Percentiles rank a stretch among this genome's conserved stretches.
Conservation (phyloP, 2,113 vertebrate genomes). For the Hypomesus transpacificus region DNA sequence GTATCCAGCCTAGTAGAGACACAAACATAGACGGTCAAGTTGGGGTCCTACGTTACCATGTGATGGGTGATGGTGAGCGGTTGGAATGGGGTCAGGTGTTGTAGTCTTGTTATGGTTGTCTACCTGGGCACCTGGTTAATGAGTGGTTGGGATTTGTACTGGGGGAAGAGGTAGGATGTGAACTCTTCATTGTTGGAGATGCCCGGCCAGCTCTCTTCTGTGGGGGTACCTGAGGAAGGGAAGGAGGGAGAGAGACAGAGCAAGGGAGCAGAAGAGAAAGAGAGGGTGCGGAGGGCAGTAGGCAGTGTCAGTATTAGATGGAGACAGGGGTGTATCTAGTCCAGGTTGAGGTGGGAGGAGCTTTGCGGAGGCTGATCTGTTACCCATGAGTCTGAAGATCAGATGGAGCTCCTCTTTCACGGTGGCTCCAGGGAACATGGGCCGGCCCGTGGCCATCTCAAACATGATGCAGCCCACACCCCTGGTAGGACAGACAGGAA, state of each 20-base stretch:
- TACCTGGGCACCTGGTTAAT: slow-evolving; percentile 93
- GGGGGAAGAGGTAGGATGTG: slow-evolving; percentile 82
- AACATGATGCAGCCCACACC: slow-evolving; percentile 92
- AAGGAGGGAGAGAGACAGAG: neutral
- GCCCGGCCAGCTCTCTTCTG: slow-evolving; percentile 87
- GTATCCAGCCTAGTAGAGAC: slow-evolving; percentile 79
- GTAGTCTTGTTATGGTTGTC: neutral
- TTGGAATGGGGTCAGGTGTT: neutral
- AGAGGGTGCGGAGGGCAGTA: slow-evolving; percentile 1
- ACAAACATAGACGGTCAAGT: neutral
- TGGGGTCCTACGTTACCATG: neutral
- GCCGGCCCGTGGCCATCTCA: slow-evolving; percentile 92
- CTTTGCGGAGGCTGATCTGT: slow-evolving; percentile 28
- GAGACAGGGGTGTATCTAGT: neutral
- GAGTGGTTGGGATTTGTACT: slow-evolving; percentile 81
- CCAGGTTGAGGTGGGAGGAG: no score
- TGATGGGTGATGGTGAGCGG: neutral
- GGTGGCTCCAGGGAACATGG: slow-evolving; percentile 93
- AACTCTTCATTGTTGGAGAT: slow-evolving; percentile 85
- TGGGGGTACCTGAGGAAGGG: slow-evolving; percentile 79
- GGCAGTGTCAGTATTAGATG: neutral
- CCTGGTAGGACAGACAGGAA: slow-evolving; percentile 63
- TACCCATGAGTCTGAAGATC: slow-evolving; percentile 85
- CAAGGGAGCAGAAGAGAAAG: slow-evolving; percentile 13
- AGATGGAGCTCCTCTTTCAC: slow-evolving; percentile 94